Evolutionary conservation across 2,888 invertebrate genomes (phyloP).

Genomic region (Tetragonisca angustula): DNA sequence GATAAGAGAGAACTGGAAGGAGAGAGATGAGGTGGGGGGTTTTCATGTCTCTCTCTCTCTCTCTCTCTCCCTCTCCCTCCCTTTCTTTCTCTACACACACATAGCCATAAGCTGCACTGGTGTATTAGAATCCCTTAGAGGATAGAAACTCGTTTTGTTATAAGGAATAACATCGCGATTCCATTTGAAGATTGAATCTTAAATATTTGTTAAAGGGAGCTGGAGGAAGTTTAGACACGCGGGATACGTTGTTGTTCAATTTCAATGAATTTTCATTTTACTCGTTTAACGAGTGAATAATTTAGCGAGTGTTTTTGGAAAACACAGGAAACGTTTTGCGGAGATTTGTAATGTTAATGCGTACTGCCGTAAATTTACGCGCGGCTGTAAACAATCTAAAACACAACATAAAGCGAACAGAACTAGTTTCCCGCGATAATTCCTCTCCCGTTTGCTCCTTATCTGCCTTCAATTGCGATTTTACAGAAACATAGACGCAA

Average conservation of each 20-base stretch:
- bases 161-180: conserved; percentile 30
- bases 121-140: conserved; percentile 61
- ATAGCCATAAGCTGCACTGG: conserved; percentile 29
- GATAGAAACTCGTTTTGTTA: conserved; percentile 33
- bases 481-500: neutral
- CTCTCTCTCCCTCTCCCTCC: too few species aligned
- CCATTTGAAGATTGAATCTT: conserved; percentile 36
- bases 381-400: neutral
- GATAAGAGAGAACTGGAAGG: conserved; percentile 62
- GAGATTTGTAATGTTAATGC: conserved; percentile 10
- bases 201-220: conserved; percentile 18
- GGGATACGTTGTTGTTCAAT: neutral
- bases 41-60: conserved; percentile 32
- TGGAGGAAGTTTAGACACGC: neutral
- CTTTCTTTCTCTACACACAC: too few species aligned
- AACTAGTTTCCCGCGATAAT: neutral
- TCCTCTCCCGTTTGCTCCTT: neutral
- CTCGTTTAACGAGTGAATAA: conserved; percentile 7
- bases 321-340: neutral
- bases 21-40: conserved; percentile 46
- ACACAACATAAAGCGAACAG: too few species aligned
- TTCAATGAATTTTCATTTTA: conserved; percentile 20
- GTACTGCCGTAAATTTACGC: neutral
- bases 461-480: neutral
- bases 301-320: neutral